A percentile compares a stretch with the other conserved stretches of the same genome.
Evolutionary conservation across 1,140 invertebrate genomes (phyloP).

Genomic region (Anastatus disparis): DNA sequence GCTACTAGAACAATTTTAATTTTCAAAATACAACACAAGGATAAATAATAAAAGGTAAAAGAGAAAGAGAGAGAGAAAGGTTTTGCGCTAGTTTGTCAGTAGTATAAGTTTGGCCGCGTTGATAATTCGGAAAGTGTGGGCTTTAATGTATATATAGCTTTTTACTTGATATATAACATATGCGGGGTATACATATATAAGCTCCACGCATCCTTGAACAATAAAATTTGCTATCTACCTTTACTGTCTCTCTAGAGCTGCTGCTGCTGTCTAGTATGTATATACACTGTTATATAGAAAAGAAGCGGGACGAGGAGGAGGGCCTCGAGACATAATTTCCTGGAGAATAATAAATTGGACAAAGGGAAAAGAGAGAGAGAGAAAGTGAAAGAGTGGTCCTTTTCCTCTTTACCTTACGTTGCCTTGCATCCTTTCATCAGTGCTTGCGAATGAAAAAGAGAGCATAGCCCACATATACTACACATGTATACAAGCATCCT

Average conservation of each 20-base stretch:
- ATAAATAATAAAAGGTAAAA: slow-evolving; percentile 34
- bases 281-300: too few species aligned
- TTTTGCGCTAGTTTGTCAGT: slow-evolving; percentile 36
- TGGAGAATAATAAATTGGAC: slow-evolving; percentile 43
- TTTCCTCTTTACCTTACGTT: slow-evolving; percentile 1
- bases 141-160: too few species aligned
- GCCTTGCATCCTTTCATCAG: slow-evolving; percentile 20
- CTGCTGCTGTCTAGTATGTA: not conserved
- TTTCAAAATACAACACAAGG: too few species aligned
- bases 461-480: not conserved
- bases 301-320: too few species aligned
- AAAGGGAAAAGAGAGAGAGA: slow-evolving; percentile 38
- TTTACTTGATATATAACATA: too few species aligned
- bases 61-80: slow-evolving; percentile 21
- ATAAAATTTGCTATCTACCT: slow-evolving; percentile 36
- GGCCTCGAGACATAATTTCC: slow-evolving; percentile 40
- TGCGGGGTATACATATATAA: too few species aligned
- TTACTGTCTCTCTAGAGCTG: not conserved
- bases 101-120: not conserved
- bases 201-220: slow-evolving; percentile 15
- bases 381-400: too few species aligned
- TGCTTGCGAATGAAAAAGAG: slow-evolving; percentile 15
- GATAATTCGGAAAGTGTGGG: slow-evolving; percentile 9
- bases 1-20: too few species aligned
- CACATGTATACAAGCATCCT: not conserved